Base-by-base conservation (phyloP, 1,140 invertebrate genomes). In the Aphidius gifuensis region DNA sequence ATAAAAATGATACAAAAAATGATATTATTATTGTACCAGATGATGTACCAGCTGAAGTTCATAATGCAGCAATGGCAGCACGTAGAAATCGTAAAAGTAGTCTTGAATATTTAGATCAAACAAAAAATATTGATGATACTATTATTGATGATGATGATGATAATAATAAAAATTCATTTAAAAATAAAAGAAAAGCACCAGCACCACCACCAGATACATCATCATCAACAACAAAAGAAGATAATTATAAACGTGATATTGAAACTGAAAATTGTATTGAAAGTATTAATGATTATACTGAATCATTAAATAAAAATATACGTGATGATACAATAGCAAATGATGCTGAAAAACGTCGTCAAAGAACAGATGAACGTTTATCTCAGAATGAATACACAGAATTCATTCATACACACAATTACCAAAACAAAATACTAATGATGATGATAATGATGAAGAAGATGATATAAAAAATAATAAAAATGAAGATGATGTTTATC, bases 111-210 rank as follows among this genome's bases (percentile, higher is more conserved):
- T 40, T 74, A 5, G 73, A 57, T 6, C 47, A 40, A 6, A 66
- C 56, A 47, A 65, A 64, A 21, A 21, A 38, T 2, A 43, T 47
- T 2, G 5, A 6, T 11, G 4, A 21, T 0, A 63, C 67, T 6
- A 5, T 38, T 3, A 7, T 46, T 0, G 70, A 77, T 1, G 53
- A 57, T 39, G 50, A 57, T 5, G n/a, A 67, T 23, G 83, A 83
- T 66, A 74, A 78, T 2, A 64, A 68, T 0, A 74, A 72, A 64
- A 74, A 77, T 69, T 77, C 79, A 5, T 87, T 88, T 61, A 89
- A 86, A 68, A 85, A 84, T 23, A 90, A 91, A 71, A 85, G 88
- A 2, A 90, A 90, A 80, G 89, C 89, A 9, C 89, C 89, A 2
- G 85, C 84, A 0, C 88, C 88, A 2, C 88, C 88, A 32, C 4